phyloP scores from a whole-genome alignment of 2,113 vertebrate species.

The Gallinago media region DNA sequence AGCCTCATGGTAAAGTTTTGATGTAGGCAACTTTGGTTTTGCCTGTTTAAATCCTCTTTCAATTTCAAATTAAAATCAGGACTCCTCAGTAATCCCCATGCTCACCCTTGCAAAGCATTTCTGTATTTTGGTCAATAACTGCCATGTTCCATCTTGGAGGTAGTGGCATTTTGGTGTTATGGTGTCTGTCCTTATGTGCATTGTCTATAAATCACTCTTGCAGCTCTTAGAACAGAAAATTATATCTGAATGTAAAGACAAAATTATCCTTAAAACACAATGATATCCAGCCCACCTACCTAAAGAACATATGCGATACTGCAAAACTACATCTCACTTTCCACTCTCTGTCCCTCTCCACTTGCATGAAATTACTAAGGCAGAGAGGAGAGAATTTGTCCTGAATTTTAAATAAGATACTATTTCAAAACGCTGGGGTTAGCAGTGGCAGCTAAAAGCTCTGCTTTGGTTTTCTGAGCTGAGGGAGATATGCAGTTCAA shows the following conservation, averaged over 20 bases:
- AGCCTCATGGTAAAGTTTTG: background rate
- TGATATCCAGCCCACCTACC: background rate
- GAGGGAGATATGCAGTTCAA: slow-evolving; percentile 52
- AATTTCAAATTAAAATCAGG: background rate
- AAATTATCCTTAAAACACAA: background rate
- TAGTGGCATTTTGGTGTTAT: background rate
- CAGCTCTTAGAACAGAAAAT: background rate
- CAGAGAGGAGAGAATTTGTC: slow-evolving; percentile 56
- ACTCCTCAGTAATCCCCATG: background rate
- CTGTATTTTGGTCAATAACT: slow-evolving; percentile 15
- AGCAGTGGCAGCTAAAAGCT: slow-evolving; percentile 50
- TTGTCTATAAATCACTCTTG: background rate
- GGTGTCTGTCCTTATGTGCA: background rate
- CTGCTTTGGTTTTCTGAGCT: slow-evolving; percentile 49
- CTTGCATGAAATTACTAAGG: slow-evolving; percentile 51
- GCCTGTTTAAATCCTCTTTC: background rate
- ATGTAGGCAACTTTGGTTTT: background rate
- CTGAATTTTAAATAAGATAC: slow-evolving; percentile 74
- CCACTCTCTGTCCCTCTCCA: background rate
- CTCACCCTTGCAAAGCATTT: background rate
- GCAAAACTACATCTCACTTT: background rate
- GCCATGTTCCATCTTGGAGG: background rate
- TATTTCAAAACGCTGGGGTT: slow-evolving; percentile 69
- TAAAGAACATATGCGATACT: background rate
- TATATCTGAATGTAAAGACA: background rate